A percentile compares a stretch with the other conserved stretches of the same genome.
Conservation (phyloP, 2,888 invertebrate species). For the Archips xylosteana region DNA sequence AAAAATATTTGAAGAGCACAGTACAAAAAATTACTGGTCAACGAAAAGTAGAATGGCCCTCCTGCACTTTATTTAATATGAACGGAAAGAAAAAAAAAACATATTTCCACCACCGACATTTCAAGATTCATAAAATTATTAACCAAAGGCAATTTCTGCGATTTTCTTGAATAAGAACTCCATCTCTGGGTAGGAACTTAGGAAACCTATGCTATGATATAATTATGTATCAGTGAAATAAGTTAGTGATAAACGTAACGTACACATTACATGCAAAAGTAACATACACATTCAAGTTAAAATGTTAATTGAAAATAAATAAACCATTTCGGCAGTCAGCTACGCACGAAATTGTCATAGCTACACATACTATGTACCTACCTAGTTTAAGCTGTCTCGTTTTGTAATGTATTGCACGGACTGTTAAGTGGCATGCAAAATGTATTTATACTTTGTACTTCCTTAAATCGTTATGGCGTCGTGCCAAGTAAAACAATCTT, state of each 20-base stretch:
- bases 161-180: too few relatives aligned
- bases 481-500: constrained; percentile 84
- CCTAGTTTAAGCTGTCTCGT: constrained; percentile 65
- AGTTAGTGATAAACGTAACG: neutral
- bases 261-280: neutral
- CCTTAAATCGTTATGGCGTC: constrained; percentile 81
- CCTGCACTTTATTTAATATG: too few relatives aligned
- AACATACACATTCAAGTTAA: constrained; percentile 12
- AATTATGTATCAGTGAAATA: neutral
- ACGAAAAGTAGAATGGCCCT: too few relatives aligned
- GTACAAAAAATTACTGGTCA: too few relatives aligned
- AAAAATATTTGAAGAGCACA: too few relatives aligned
- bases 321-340: constrained; percentile 49
- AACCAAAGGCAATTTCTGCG: too few relatives aligned
- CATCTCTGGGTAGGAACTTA: too few relatives aligned
- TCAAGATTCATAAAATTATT: too few relatives aligned
- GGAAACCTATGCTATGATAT: too few relatives aligned
- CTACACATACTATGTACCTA: constrained; percentile 44
- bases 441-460: constrained; percentile 83
- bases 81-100: too few relatives aligned
- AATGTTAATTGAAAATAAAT: constrained; percentile 45
- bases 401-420: constrained; percentile 72
- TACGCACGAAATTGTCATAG: constrained; percentile 49
- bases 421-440: constrained; percentile 84
- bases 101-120: too few relatives aligned